Conservation (phyloP, 2,113 vertebrate species). For the Brienomyrus brachyistius region DNA sequence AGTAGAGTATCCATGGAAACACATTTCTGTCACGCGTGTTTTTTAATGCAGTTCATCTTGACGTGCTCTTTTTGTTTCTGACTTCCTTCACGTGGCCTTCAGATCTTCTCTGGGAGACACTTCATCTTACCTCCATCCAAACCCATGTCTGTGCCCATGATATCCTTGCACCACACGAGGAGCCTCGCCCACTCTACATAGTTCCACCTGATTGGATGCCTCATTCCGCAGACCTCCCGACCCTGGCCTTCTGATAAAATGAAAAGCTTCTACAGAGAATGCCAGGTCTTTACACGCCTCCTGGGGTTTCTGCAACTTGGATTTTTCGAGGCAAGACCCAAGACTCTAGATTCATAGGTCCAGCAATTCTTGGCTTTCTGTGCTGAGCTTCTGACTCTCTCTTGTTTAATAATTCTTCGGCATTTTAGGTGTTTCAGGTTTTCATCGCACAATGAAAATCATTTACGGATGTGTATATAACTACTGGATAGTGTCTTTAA, state of each 20-base stretch:
- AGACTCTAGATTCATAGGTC: neutral
- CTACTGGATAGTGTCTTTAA: neutral
- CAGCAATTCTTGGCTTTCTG: neutral
- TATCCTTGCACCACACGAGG: neutral
- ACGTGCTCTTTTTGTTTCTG: neutral
- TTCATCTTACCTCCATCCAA: neutral
- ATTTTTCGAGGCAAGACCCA: neutral
- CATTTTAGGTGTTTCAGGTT: neutral
- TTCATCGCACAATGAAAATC: neutral
- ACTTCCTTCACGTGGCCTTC: neutral
- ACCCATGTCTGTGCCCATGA: neutral
- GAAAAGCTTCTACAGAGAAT: neutral
- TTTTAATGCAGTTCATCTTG: neutral
- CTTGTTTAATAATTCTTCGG: neutral
- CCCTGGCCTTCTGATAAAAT: neutral
- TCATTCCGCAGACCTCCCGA: neutral
- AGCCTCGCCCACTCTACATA: neutral
- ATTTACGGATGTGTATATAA: neutral
- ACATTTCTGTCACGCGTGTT: neutral
- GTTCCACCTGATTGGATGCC: neutral
- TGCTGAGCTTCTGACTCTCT: neutral
- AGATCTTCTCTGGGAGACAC: neutral
- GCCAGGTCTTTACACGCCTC: neutral
- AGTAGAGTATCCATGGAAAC: constrained; percentile 4
- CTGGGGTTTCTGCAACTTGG: neutral